Percentiles rank a stretch among this genome's conserved stretches.
These are phyloP conservation scores for Trogon melanurus DNA, from an alignment of 2,113 vertebrate species.

Conservation along the genomic window DNA sequence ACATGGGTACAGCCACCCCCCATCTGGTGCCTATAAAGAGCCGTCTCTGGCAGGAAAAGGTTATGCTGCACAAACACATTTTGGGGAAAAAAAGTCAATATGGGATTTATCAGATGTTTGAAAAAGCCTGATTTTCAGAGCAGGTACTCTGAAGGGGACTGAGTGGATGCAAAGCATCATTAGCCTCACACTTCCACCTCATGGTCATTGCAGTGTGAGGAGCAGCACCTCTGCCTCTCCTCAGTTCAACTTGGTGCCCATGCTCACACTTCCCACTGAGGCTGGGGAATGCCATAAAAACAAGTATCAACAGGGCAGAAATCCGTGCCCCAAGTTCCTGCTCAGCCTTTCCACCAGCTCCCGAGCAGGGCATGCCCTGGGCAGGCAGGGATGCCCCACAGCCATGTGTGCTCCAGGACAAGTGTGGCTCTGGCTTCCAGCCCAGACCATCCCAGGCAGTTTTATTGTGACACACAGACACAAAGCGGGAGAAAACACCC, in stretches of 20 bases:
- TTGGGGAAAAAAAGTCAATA: not conserved
- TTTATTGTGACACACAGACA: not conserved
- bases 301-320: accelerated
- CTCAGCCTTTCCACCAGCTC: not conserved
- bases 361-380: no score
- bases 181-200: not conserved
- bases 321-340: not conserved
- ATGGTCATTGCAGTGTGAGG: accelerated
- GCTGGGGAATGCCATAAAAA: not conserved
- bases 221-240: no score
- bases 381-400: not conserved
- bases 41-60: not conserved
- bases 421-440: not conserved
- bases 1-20: not conserved
- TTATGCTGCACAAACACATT: not conserved
- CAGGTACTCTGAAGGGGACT: not conserved
- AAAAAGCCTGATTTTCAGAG: not conserved
- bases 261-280: not conserved
- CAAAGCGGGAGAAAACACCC: not conserved
- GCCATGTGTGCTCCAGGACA: accelerated
- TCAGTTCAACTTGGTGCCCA: accelerated
- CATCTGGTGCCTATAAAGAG: not conserved
- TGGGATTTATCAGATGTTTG: not conserved
- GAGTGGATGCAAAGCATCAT: not conserved
- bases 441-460: not conserved